These are phyloP conservation scores for Amazona ochrocephala DNA, from an alignment of 2,797 vertebrate species.

Conservation along the genomic window DNA sequence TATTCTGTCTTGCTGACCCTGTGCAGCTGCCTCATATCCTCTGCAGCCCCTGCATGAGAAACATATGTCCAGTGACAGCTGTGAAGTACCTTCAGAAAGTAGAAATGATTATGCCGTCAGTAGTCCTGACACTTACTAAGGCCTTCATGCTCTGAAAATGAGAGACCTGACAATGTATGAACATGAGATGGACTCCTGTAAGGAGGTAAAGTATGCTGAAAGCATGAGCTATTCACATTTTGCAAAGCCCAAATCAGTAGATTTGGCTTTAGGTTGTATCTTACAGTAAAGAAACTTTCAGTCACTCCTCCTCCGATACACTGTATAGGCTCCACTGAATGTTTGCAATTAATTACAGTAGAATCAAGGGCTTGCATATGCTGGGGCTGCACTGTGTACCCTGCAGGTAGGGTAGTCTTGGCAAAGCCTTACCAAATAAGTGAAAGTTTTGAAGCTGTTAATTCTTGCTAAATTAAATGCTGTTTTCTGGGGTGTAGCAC, in stretches of 20 bases:
- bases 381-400: neutral
- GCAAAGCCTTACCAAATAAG: neutral
- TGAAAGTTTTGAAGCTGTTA: neutral
- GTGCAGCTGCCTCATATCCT: constrained; percentile 85
- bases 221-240: neutral
- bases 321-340: neutral
- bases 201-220: constrained; percentile 82
- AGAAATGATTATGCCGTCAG: constrained; percentile 79
- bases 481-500: neutral
- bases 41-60: constrained; percentile 85
- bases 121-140: constrained; percentile 86
- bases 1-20: constrained; percentile 85
- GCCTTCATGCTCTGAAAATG: constrained; percentile 86
- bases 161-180: constrained; percentile 76
- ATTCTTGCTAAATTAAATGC: neutral
- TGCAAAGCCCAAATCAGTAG: neutral
- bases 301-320: neutral
- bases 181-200: constrained; percentile 83
- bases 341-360: neutral
- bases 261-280: neutral
- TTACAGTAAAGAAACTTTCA: neutral
- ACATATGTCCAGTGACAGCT: constrained; percentile 76
- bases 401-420: neutral
- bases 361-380: neutral
- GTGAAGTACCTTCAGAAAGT: constrained; percentile 77